phyloP scores from a whole-genome alignment of 2,113 vertebrate species.

The Xerus inauris region DNA sequence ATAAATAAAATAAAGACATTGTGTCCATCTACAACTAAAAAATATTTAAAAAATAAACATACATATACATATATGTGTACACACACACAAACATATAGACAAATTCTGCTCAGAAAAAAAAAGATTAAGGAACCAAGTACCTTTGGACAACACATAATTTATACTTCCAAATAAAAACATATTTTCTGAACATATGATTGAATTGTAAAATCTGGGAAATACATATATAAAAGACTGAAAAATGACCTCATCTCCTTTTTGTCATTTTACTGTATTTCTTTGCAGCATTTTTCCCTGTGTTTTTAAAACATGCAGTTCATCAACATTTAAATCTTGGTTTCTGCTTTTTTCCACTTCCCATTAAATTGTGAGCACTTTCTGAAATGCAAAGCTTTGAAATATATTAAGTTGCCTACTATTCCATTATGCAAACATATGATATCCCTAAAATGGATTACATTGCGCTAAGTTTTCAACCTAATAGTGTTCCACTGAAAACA shows the following conservation, averaged over 20 bases:
- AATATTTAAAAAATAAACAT: no score
- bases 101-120: background rate
- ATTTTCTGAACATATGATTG: background rate
- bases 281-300: background rate
- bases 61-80: background rate
- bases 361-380: slow-evolving; percentile 8
- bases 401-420: background rate
- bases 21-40: no score
- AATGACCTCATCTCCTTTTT: background rate
- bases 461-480: background rate
- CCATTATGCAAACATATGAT: background rate
- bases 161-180: slow-evolving; percentile 12
- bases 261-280: background rate
- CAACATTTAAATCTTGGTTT: background rate
- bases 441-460: background rate
- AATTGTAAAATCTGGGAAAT: background rate
- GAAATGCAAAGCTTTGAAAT: background rate
- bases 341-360: background rate
- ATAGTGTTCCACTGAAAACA: background rate
- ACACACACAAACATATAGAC: background rate
- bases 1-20: no score
- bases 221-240: background rate
- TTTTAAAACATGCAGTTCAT: background rate
- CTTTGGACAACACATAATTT: background rate
- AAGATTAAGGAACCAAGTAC: background rate